phyloP scores from a whole-genome alignment of 2,888 invertebrate genomes.

The Tigriopus californicus region DNA sequence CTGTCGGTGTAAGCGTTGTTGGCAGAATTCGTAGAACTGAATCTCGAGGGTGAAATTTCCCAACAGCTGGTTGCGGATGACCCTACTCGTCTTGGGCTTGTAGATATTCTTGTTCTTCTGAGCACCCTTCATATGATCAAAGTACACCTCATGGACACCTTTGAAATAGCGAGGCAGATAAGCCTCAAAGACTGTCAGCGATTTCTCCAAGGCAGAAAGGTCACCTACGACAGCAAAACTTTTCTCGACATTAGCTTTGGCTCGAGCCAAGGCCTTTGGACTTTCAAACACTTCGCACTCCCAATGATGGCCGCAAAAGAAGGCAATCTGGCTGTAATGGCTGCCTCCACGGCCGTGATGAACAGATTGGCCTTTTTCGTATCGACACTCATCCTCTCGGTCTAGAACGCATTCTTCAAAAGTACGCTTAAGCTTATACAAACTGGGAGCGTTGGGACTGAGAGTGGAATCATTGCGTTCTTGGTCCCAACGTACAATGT shows the following conservation, averaged over 20 bases:
- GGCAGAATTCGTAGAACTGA: background rate
- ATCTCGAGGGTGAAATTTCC: slow-evolving; percentile 4
- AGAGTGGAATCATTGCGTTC: background rate
- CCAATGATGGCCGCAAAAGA: background rate
- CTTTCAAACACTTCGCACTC: background rate
- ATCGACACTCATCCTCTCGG: background rate
- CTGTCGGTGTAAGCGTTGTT: background rate
- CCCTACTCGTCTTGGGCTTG: background rate
- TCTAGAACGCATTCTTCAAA: background rate
- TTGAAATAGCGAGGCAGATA: slow-evolving; percentile 7
- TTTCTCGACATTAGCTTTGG: background rate
- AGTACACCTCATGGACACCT: background rate
- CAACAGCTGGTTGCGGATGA: background rate
- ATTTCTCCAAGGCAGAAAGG: background rate
- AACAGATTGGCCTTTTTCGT: background rate
- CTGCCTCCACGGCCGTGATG: background rate
- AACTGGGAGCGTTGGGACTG: background rate
- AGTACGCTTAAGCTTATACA: background rate
- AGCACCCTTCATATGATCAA: background rate
- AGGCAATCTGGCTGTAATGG: background rate
- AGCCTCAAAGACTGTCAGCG: background rate
- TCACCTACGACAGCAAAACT: slow-evolving; percentile 2
- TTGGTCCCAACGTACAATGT: background rate
- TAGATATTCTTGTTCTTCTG: background rate
- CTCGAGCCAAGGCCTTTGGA: background rate